phyloP scores from a whole-genome alignment of 1,140 invertebrate genomes.

The Zaprionus taronus region DNA sequence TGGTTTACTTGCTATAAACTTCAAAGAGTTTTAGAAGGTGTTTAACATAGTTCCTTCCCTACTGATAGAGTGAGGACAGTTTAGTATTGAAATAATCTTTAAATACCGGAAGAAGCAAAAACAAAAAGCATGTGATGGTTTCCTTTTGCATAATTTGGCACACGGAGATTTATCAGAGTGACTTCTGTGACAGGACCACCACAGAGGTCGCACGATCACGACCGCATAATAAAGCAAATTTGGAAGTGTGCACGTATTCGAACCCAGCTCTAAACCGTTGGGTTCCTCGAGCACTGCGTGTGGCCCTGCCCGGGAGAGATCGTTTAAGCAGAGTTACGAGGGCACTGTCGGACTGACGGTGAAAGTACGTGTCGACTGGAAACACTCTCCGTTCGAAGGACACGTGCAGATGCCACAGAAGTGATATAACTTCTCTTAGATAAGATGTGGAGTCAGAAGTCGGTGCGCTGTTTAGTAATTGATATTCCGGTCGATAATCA shows the following conservation, averaged over 20 bases:
- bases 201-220: slow-evolving; percentile 35
- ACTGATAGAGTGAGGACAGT: too few relatives aligned
- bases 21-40: too few relatives aligned
- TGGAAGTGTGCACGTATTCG: slow-evolving; percentile 68
- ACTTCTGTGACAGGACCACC: slow-evolving; percentile 54
- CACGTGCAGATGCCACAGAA: slow-evolving; percentile 61
- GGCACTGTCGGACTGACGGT: slow-evolving; percentile 17
- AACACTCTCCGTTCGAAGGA: slow-evolving; percentile 27
- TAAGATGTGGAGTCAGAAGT: slow-evolving; percentile 48
- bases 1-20: too few relatives aligned
- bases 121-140: background rate
- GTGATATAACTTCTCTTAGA: slow-evolving; percentile 66
- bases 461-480: slow-evolving; percentile 61
- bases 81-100: background rate
- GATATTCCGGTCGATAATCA: slow-evolving; percentile 64
- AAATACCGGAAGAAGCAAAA: background rate
- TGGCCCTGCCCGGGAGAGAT: slow-evolving; percentile 55
- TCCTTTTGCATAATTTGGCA: slow-evolving; percentile 63
- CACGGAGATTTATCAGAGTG: slow-evolving; percentile 33
- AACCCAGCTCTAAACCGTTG: slow-evolving; percentile 18
- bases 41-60: too few relatives aligned
- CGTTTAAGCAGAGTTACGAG: slow-evolving; percentile 77
- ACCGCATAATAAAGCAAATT: slow-evolving; percentile 73
- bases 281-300: slow-evolving; percentile 12
- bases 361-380: slow-evolving; percentile 50